phyloP scores from a whole-genome alignment of 2,797 vertebrate genomes.

The Acipenser oxyrinchus region DNA sequence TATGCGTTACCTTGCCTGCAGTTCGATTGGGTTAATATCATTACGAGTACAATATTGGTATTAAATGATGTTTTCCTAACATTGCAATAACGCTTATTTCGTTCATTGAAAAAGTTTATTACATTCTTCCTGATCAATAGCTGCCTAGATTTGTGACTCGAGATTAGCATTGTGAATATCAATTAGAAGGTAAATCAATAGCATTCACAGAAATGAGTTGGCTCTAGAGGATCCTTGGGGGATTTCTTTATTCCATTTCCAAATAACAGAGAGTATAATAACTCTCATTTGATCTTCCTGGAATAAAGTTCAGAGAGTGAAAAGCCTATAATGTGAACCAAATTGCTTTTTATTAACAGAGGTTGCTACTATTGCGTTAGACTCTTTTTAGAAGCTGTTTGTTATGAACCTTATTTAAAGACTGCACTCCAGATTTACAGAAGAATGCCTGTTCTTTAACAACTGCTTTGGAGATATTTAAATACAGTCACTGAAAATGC shows the following conservation, averaged over 20 bases:
- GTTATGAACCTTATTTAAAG: constrained; percentile 57
- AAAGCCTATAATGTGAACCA: constrained; percentile 47
- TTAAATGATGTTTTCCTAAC: constrained; percentile 85
- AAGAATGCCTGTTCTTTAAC: too few species aligned
- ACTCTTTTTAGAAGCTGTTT: constrained; percentile 54
- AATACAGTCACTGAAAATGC: too few species aligned
- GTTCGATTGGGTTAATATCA: constrained; percentile 81
- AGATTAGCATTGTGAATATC: constrained; percentile 93
- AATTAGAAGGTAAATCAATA: constrained; percentile 86
- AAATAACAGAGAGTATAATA: constrained; percentile 35
- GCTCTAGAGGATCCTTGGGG: constrained; percentile 61
- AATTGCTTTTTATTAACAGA: constrained; percentile 59
- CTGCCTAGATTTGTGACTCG: constrained; percentile 78
- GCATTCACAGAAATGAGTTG: constrained; percentile 79
- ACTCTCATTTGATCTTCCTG: constrained; percentile 57
- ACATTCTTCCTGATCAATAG: constrained; percentile 82
- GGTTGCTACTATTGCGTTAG: constrained; percentile 64
- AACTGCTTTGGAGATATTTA: too few species aligned
- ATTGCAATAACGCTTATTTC: constrained; percentile 86
- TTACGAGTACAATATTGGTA: constrained; percentile 79
- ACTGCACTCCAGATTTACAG: constrained; percentile 24
- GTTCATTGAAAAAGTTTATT: constrained; percentile 84
- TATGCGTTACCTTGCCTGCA: constrained; percentile 52
- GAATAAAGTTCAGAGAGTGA: constrained; percentile 43
- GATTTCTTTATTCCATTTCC: constrained; percentile 13